Base-by-base conservation (phyloP, 1,140 invertebrate species). In the Saccostrea glomerata region DNA sequence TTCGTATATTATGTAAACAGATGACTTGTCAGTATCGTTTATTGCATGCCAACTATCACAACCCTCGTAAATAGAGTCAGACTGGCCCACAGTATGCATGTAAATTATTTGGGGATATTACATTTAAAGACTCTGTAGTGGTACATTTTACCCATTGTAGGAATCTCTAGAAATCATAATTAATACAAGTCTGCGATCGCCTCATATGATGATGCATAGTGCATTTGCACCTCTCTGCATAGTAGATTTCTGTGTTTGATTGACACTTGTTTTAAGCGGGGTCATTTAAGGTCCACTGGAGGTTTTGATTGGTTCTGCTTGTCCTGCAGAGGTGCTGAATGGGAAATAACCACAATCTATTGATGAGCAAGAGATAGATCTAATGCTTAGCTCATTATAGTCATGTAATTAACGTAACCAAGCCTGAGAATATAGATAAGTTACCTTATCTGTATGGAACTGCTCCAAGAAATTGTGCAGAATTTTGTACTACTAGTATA, bases 231-330 rank as follows among this genome's bases (percentile, higher is more conserved):
- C 58, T n/a, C 17, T 20, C 58, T 63, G 58, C 58, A 63, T 63
- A 63, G 13, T 63, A 63, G 15, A 20, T n/a, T 30, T 36, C 30
- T 36, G 70, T 30, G 15, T 63, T 77, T 77, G 70, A 77, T 77
- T 77, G 70, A 25, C 70, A 77, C 15, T 36, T 36, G 30, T 30
- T 77, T 77, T 77, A 25, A 77, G 30, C 11, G 25, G 30, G 70
- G 70, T 40, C 70, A 15, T 77, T 15, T 25, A 77, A 30, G 70
- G 70, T 77, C 70, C 70, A 77, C 70, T 77, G 25, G 70, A 15
- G 70, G 9, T 77, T 77, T 77, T 25, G 70, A 77, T 77, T 77
- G 70, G 70, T 13, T 77, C 13, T 30, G 70, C 30, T 25, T 30
- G 70, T 11, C 25, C 70, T 30, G 30, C 25, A 25, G 70, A 77